Base-by-base conservation (phyloP, 2,888 invertebrate genomes). In the Rhodophaea formosa region DNA sequence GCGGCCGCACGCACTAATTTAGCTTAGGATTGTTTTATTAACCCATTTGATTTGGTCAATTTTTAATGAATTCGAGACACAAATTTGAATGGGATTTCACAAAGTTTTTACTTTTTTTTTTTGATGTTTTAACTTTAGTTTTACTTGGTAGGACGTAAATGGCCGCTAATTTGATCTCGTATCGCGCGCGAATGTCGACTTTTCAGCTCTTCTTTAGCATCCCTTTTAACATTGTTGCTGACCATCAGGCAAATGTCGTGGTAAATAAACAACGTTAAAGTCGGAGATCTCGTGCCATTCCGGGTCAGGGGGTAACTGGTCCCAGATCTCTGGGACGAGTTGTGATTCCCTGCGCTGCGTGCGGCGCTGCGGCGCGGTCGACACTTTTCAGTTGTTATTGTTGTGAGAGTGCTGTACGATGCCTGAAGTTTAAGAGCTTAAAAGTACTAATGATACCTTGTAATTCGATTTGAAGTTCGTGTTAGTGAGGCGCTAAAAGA, bases 341-440 rank as follows among this genome's bases (percentile, higher is more conserved):
- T 8, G n/a, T 8, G 7, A 6, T 29, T 8, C 1, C 8, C 3
- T 23, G 23, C 23, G 23, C 5, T n/a, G 14, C 47, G 32, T 32
- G 49, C 49, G 49, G 32, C 32, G 49, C 49, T 5, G 49, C 49
- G 32, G 49, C 30, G 49, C 23, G 15, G 39, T 12, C 39, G 39
- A 39, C 39, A 29, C 8, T 15, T 49, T 15, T 47, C 47, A 47
- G 47, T 47, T 49, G 49, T 49, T 49, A 49, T 49, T 49, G 49
- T 49, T 49, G 39, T 39, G 49, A 30, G 15, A 49, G 49, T 49
- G 32, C 14, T 32, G 49, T 49, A 32, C 15, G 49, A 30, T 49
- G 15, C 49, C 29, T 47, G 30, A 10, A 47, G 16, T 35, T 35
- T 35, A 35, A 35, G 12, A 35, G 35, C 35, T 12, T n/a, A 35